Evolutionary conservation across 1,140 invertebrate genomes (phyloP).

Genomic region (Oscheius sp.): DNA sequence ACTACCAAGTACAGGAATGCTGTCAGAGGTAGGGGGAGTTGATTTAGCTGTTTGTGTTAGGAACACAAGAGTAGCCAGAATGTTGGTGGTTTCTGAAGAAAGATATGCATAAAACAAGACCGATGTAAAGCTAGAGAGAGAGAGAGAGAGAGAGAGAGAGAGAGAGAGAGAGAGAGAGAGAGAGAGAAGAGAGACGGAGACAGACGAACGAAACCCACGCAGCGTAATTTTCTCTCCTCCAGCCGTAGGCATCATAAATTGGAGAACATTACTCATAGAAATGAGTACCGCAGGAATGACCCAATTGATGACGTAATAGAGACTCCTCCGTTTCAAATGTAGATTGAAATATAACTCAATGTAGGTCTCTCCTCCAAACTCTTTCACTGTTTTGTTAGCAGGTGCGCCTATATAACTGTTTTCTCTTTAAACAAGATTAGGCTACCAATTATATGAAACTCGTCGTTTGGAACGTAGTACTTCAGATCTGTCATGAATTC

Average conservation of each 20-base stretch:
- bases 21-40: constrained; percentile 83
- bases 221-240: constrained; percentile 78
- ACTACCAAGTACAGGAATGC: constrained; percentile 73
- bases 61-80: constrained; percentile 88
- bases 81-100: constrained; percentile 72
- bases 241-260: constrained; percentile 88
- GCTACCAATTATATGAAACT: constrained; percentile 61
- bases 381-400: constrained; percentile 12
- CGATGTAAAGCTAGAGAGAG: too few species aligned
- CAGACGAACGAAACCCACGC: too few species aligned
- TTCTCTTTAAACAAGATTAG: background rate
- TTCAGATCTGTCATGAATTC: constrained; percentile 65
- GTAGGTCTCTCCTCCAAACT: constrained; percentile 49
- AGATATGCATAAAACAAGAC: constrained; percentile 22
- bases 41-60: constrained; percentile 87
- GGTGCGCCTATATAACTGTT: constrained; percentile 24
- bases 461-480: constrained; percentile 64
- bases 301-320: constrained; percentile 88
- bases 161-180: too few species aligned
- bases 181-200: too few species aligned
- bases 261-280: constrained; percentile 78
- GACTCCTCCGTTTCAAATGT: constrained; percentile 71
- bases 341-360: constrained; percentile 62
- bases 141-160: too few species aligned
- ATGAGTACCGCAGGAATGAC: constrained; percentile 84